phyloP scores from a whole-genome alignment of 2,113 vertebrate genomes.

The Heterocephalus glaber region DNA sequence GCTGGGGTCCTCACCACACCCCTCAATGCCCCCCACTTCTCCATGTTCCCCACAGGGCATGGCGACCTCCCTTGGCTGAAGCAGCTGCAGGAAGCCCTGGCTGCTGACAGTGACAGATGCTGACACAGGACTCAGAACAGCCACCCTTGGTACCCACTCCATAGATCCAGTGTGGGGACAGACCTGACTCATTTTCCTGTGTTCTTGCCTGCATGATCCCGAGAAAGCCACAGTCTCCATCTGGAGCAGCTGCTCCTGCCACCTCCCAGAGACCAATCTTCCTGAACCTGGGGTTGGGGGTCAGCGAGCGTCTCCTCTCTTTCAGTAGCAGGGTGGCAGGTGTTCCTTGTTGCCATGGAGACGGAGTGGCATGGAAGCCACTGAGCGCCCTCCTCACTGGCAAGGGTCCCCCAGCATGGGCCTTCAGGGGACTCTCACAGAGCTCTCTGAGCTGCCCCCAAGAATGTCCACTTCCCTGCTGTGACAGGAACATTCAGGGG shows the following conservation, averaged over 20 bases:
- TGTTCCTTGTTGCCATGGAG: not conserved
- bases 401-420: not conserved
- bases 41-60: not conserved
- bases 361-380: not conserved
- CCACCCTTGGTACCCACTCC: not conserved
- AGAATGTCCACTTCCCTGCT: not conserved
- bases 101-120: not conserved
- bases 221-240: not conserved
- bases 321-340: not conserved
- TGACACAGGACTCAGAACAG: not conserved
- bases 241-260: not conserved
- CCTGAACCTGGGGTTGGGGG: not conserved
- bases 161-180: not conserved
- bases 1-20: too few species aligned
- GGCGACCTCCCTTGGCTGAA: not conserved
- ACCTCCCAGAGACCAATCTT: not conserved
- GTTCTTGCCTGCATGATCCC: not conserved
- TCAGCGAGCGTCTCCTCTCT: not conserved
- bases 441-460: not conserved
- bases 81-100: not conserved
- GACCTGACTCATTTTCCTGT: not conserved
- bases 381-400: not conserved
- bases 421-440: accelerated
- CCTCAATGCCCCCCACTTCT: too few species aligned
- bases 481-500: not conserved